phyloP scores from a whole-genome alignment of 2,113 vertebrate genomes.

The Protomyctophum bolini region DNA sequence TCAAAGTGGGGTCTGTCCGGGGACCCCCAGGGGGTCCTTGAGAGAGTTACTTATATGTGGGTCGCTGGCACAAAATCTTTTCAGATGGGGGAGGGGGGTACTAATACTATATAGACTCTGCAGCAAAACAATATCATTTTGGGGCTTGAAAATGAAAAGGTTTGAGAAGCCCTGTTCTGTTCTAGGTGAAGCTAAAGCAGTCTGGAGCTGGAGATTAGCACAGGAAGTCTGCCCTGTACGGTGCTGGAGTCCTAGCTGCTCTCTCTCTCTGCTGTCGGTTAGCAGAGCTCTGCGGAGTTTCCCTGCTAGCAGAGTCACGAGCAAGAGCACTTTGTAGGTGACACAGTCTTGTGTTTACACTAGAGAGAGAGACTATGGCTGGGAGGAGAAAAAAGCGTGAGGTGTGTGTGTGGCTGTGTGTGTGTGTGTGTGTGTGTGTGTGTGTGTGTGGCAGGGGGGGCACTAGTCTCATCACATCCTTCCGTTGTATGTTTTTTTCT shows the following conservation, averaged over 20 bases:
- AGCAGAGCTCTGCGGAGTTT: slow-evolving; percentile 15
- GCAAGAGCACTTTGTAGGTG: slow-evolving; percentile 61
- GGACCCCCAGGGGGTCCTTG: no score
- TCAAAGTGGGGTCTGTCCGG: no score
- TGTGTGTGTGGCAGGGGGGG: slow-evolving; percentile 17
- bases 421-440: background rate
- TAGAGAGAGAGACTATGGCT: slow-evolving; percentile 62
- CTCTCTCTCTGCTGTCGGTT: slow-evolving; percentile 1
- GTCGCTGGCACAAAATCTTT: no score
- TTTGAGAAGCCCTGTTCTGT: slow-evolving; percentile 17
- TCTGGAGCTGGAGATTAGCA: slow-evolving; percentile 45
- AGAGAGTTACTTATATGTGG: no score
- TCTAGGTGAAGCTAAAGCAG: slow-evolving; percentile 26
- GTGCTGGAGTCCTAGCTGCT: slow-evolving; percentile 35
- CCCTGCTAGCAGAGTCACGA: slow-evolving; percentile 50
- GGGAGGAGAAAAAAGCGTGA: slow-evolving; percentile 44
- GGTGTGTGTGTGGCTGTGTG: slow-evolving; percentile 17
- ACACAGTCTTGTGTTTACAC: slow-evolving; percentile 74
- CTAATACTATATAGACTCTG: no score
- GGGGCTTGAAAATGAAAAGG: background rate
- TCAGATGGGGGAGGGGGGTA: no score
- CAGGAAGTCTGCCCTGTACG: slow-evolving; percentile 58
- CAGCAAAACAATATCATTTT: no score
- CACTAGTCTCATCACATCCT: slow-evolving; percentile 79
- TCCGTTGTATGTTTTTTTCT: slow-evolving; percentile 63